Evolutionary conservation across 2,797 vertebrate genomes (phyloP), one percentile per base, ranked within the genome.

Genomic region (Hafferia zeledoni): DNA sequence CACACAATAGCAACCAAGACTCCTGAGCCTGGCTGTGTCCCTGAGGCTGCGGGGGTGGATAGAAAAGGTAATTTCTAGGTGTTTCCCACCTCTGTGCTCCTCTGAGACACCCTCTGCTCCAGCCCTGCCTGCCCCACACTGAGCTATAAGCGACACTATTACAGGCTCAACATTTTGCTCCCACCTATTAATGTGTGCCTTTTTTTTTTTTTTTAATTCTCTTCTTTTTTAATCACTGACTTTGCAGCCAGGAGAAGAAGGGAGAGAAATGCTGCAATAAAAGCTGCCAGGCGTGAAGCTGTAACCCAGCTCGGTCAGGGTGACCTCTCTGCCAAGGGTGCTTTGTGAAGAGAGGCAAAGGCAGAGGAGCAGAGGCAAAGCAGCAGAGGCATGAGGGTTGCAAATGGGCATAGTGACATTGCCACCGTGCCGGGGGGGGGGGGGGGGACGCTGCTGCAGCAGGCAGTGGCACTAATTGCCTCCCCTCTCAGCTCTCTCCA

Each of bases 371-470:
- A 0, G 35, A 35, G 47, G 63, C 30, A 67, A 61, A 79, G 57
- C 6, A 2, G 52, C 44, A 83, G 33, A 81, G 35, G 39, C 35
- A 60, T 0, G 2, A 39, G 28, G 33, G 60, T 69, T 76, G 81
- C 35, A 79, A 76, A 83, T 2, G 6, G 75, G 37, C 2, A 0
- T 8, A 89, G 89, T 64, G 82, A 80, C 79, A 87, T 69, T 87
- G 68, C 37, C 4, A 28, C 47, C 0, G 0, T 0, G 3, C 70
- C 0, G 0, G 25, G 0, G 3, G 15, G 0, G 3, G 39, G 39
- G 14, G 39, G 39, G 39, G 55, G 68, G 64, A 92, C 0, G 2
- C 31, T 52, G 71, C 68, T 85, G 87, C 2, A 1, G 57, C 31
- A 35, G 70, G 30, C 13, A 0, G 49, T 83, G 64, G 60, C 72